Conservation (phyloP, 64 coral and sea anemone genomes). For the Stichodactyla mertensii region DNA sequence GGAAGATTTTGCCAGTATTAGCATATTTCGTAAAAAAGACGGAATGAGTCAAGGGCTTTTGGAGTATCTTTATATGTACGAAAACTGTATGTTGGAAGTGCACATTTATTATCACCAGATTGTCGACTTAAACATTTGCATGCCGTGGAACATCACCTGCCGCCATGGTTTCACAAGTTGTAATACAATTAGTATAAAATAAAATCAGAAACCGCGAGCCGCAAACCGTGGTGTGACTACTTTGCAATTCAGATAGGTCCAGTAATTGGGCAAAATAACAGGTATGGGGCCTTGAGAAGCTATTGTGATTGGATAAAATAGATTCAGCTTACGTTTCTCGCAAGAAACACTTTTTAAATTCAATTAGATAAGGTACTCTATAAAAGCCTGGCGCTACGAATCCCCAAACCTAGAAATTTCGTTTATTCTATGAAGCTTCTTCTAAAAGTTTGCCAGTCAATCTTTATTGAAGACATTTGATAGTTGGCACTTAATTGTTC, state of each 20-base stretch:
- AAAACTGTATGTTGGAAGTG: not conserved
- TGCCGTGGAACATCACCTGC: slow-evolving; percentile 9
- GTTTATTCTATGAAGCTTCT: not conserved
- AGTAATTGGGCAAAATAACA: slow-evolving; percentile 49
- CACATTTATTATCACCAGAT: not conserved
- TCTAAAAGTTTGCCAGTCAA: too few relatives aligned
- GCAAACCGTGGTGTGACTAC: slow-evolving; percentile 30
- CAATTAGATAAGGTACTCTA: slow-evolving; percentile 26
- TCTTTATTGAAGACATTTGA: too few relatives aligned
- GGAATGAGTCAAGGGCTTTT: not conserved
- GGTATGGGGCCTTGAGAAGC: slow-evolving; percentile 10
- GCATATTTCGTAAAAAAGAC: not conserved
- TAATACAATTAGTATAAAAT: slow-evolving; percentile 34
- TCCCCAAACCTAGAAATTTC: not conserved
- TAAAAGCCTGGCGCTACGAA: not conserved
- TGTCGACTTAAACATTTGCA: slow-evolving; percentile 19
- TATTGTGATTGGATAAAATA: slow-evolving; percentile 23
- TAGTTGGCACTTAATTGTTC: not conserved
- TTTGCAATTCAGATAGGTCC: slow-evolving; percentile 51
- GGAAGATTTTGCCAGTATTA: not conserved
- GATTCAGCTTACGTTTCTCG: not conserved
- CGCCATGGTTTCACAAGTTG: slow-evolving; percentile 17
- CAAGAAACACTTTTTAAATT: not conserved
- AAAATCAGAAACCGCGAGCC: slow-evolving; percentile 34
- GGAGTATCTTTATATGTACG: not conserved